Base-by-base conservation (phyloP, 2,797 vertebrate genomes). In the Channa striata region DNA sequence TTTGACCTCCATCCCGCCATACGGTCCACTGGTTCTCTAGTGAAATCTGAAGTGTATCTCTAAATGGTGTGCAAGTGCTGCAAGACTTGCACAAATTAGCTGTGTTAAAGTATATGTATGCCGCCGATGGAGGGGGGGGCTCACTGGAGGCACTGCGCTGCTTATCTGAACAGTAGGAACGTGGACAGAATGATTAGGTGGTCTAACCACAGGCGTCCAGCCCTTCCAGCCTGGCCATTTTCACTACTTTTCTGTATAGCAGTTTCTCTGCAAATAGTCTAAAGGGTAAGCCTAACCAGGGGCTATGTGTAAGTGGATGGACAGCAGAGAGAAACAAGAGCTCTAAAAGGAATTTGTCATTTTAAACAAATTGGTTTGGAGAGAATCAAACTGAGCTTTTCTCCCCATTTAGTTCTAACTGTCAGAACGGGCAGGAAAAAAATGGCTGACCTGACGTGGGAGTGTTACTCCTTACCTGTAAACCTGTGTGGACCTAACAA, bases 171-270 rank as follows among this genome's bases (percentile, higher is more conserved):
- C 85, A 72, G 83, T 78, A 62, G 63, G 62, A 81, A 93, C 91
- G 92, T 93, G 93, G 90, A 84, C 85, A 51, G 93, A 92, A 93
- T 94, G 90, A 93, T 92, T 87, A 87, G 87, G 79, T 77, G 59
- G 82, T 77, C 76, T 77, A 86, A 91, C 89, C 89, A 82, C 82
- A 77, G 78, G 79, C 68, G 58, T 76, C 84, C 78, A 78, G 59
- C 76, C 73, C 73, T 59, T 65, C 82, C 72, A 76, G 82, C 54
- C 54, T 48, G 80, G 72, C 78, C 77, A 74, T 87, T 90, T 85
- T 74, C 58, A 57, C 69, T 73, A 47, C 65, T 79, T 78, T 80
- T 77, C 69, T 68, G 65, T 73, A 74, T 59, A 77, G 60, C 61
- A 48, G 50, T 82, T 88, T 84, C 70, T 80, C 64, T 80, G 86